Conservation (phyloP, 2,113 vertebrate species). For the Chaetops frenatus region DNA sequence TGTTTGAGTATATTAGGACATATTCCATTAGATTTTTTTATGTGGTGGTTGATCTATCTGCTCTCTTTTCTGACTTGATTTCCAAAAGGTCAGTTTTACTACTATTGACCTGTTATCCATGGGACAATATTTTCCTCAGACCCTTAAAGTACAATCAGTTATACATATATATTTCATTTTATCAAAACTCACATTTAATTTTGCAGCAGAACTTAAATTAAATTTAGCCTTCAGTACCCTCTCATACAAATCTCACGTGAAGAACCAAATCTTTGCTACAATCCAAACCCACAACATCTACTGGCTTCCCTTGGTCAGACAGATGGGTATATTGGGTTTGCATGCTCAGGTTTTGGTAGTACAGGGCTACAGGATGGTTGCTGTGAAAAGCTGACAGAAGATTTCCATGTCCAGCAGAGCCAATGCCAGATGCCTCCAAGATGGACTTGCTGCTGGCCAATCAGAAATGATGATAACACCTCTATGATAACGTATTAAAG, state of each 20-base stretch:
- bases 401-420: neutral
- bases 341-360: neutral
- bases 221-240: neutral
- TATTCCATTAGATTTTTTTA: neutral
- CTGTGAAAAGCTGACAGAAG: neutral
- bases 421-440: neutral
- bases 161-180: neutral
- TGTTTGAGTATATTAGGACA: neutral
- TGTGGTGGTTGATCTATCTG: constrained; percentile 12
- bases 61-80: neutral
- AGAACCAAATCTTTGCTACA: neutral
- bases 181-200: neutral
- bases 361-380: neutral
- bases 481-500: neutral
- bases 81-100: constrained; percentile 39
- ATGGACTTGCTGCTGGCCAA: rapidly evolving
- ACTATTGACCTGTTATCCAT: constrained; percentile 34
- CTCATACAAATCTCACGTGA: neutral
- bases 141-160: constrained; percentile 17
- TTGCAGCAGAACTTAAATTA: neutral
- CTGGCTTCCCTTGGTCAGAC: neutral
- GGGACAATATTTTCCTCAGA: neutral
- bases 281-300: neutral
- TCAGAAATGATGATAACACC: neutral
- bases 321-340: neutral